phyloP scores from a whole-genome alignment of 1,140 invertebrate genomes.

The Paramacrobiotus metropolitanus region DNA sequence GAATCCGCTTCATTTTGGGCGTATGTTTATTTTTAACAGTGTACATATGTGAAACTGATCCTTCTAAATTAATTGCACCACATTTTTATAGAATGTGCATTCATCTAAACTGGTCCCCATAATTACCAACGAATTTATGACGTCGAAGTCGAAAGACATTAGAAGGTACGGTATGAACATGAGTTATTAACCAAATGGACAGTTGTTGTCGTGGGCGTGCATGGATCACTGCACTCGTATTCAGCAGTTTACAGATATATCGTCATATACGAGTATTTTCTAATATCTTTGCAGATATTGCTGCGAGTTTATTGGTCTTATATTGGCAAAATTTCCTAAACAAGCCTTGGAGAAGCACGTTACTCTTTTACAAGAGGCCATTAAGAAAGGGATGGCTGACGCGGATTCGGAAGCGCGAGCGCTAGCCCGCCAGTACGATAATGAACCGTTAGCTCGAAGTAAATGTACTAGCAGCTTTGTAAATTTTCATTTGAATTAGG shows the following conservation, averaged over 20 bases:
- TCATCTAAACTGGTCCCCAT: constrained; percentile 58
- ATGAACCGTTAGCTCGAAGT: too few species aligned
- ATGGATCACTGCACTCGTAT: too few species aligned
- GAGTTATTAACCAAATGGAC: too few species aligned
- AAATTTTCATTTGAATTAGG: too few species aligned
- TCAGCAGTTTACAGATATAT: too few species aligned
- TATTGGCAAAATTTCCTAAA: constrained; percentile 61
- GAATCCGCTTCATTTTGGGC: constrained; percentile 65
- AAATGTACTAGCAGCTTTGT: too few species aligned
- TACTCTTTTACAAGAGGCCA: constrained; percentile 46
- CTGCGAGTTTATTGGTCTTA: constrained; percentile 58
- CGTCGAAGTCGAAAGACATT: constrained; percentile 75
- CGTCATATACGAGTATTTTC: too few species aligned
- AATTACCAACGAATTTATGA: constrained; percentile 41
- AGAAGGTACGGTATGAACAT: too few species aligned
- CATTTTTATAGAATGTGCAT: constrained; percentile 38
- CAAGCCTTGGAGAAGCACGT: constrained; percentile 57
- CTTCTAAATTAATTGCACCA: neutral
- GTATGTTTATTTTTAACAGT: too few species aligned
- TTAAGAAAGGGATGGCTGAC: constrained; percentile 69
- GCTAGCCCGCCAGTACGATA: constrained; percentile 25
- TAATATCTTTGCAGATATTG: constrained; percentile 26
- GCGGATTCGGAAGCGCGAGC: constrained; percentile 62
- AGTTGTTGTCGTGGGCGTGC: too few species aligned
- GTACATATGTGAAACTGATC: constrained; percentile 2